Base-by-base conservation (phyloP, 1,140 invertebrate genomes). In the Drosophila teissieri region DNA sequence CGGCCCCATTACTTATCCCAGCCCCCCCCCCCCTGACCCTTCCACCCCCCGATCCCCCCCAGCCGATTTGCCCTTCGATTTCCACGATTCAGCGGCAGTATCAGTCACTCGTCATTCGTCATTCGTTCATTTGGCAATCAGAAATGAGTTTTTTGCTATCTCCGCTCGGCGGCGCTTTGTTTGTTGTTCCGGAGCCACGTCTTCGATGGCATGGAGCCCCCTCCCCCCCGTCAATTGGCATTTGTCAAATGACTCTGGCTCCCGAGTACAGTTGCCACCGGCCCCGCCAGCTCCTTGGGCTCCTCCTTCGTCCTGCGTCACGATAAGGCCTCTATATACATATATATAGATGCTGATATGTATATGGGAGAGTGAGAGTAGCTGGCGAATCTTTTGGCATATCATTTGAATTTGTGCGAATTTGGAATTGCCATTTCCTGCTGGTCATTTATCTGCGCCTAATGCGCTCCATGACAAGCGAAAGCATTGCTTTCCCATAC, bases 381-480 rank as follows among this genome's bases (percentile, higher is more conserved):
- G 61, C 67, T 73, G 62, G 52, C 67, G 82, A 78, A 82, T 78
- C 46, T 69, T 77, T 82, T 65, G 58, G 52, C 61, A 73, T 64
- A 80, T 85, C 80, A 83, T 83, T 83, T 82, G 80, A 83, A 83
- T 82, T 78, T 75, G 68, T 73, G 69, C 68, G 69, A 73, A 52
- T 51, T 52, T 46, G 55, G 68, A 42, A 49, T 51, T 44, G 56
- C 72, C 68, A 54, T 72, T 75, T 75, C 56, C 80, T 76, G 80
- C 76, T 67, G 80, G 80, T 85, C 80, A 84, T 76, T 74, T 67
- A 70, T 56, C 58, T 70, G 48, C 60, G 60, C 60, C 80, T 80
- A 80, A 83, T 83, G 76, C 63, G 55, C 80, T 84, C 58, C 70
- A 83, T 84, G 80, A 84, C 81, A 67, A 72, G 81, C 77, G 19